Percentiles rank a stretch among this genome's conserved stretches.
phyloP scores from a whole-genome alignment of 2,888 invertebrate species.

The Anthophora plumipes region DNA sequence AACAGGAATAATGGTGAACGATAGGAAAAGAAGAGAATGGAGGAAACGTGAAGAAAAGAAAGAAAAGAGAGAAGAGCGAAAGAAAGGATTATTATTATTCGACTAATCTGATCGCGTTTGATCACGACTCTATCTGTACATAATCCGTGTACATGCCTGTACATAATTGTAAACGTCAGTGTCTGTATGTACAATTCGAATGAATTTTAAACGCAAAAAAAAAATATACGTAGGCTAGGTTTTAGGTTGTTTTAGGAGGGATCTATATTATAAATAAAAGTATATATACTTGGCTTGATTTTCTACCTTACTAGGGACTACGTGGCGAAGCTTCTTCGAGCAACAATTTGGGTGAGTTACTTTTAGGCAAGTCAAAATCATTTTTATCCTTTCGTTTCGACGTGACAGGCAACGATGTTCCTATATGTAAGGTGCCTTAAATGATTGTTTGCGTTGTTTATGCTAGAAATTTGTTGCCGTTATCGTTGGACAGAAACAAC shows the following conservation, averaged over 20 bases:
- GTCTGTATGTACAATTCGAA: slow-evolving; percentile 76
- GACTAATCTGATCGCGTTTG: slow-evolving; percentile 65
- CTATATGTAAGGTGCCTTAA: slow-evolving; percentile 69
- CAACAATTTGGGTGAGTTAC: slow-evolving; percentile 68
- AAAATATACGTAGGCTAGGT: slow-evolving; percentile 72
- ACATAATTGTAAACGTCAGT: slow-evolving; percentile 73
- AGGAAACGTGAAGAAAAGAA: neutral
- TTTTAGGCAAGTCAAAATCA: slow-evolving; percentile 20
- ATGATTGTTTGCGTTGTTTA: slow-evolving; percentile 26
- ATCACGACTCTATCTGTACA: slow-evolving; percentile 71
- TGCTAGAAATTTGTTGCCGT: slow-evolving; percentile 5
- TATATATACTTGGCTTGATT: slow-evolving; percentile 77
- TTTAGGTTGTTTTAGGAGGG: slow-evolving; percentile 79
- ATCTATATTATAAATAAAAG: slow-evolving; percentile 73
- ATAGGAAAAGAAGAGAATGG: too few relatives aligned
- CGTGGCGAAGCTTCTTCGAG: slow-evolving; percentile 77
- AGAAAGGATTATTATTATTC: slow-evolving; percentile 58
- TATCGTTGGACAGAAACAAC: too few relatives aligned
- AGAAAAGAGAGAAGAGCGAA: slow-evolving; percentile 14
- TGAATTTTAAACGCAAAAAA: slow-evolving; percentile 70
- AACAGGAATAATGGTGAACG: neutral
- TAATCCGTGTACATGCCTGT: slow-evolving; percentile 79
- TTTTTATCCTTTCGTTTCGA: slow-evolving; percentile 33
- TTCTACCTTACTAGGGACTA: slow-evolving; percentile 77
- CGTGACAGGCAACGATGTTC: slow-evolving; percentile 59